phyloP scores from a whole-genome alignment of 2,113 vertebrate genomes.

The Semnornis frantzii region DNA sequence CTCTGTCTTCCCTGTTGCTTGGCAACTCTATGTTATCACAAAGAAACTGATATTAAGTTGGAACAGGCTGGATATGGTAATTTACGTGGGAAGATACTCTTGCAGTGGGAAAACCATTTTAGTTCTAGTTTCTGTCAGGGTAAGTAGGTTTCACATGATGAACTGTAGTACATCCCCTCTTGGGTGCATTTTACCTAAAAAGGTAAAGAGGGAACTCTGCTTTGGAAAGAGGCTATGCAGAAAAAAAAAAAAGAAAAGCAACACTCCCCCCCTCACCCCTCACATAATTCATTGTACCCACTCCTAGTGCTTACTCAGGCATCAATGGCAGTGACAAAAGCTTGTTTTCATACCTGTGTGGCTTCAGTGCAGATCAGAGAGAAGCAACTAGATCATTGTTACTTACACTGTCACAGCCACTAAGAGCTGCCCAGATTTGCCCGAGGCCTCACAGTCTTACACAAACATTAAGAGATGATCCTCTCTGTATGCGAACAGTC shows the following conservation, averaged over 20 bases:
- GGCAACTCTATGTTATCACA: slow-evolving; percentile 69
- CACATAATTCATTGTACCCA: slow-evolving; percentile 22
- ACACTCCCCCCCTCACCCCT: fast-evolving
- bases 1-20: slow-evolving; percentile 70
- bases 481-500: not conserved
- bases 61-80: slow-evolving; percentile 70
- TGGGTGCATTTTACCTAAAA: slow-evolving; percentile 70
- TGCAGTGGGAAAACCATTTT: slow-evolving; percentile 64
- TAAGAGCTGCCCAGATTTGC: not conserved
- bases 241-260: not conserved
- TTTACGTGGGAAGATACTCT: slow-evolving; percentile 70
- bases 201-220: slow-evolving; percentile 57
- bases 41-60: slow-evolving; percentile 73
- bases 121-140: slow-evolving; percentile 68
- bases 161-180: slow-evolving; percentile 35
- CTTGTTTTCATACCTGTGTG: not conserved
- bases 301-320: not conserved
- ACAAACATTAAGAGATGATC: not conserved
- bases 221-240: slow-evolving; percentile 18
- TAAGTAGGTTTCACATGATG: slow-evolving; percentile 62
- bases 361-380: not conserved
- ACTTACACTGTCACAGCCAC: not conserved
- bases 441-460: not conserved
- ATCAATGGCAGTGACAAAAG: not conserved
- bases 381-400: not conserved